phyloP scores from a whole-genome alignment of 2,797 vertebrate genomes.

The Thamnophis elegans region DNA sequence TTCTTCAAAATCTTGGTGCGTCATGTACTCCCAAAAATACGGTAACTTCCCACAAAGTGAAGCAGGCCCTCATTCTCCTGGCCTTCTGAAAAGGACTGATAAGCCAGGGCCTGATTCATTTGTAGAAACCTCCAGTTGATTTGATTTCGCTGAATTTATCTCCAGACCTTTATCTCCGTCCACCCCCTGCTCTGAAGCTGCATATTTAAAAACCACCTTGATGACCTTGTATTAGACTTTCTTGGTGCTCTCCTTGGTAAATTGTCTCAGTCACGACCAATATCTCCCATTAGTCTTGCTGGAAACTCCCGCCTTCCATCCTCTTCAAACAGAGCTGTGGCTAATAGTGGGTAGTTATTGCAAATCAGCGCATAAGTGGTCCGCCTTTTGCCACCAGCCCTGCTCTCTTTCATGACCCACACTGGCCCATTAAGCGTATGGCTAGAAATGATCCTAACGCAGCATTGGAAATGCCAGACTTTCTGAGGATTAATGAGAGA shows the following conservation, averaged over 20 bases:
- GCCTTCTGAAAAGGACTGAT: too few species aligned
- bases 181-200: rapidly evolving
- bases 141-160: neutral
- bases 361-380: neutral
- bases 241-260: neutral
- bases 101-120: too few species aligned
- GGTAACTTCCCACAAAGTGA: too few species aligned
- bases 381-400: slow-evolving; percentile 12
- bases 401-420: slow-evolving; percentile 28
- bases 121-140: neutral
- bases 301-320: neutral
- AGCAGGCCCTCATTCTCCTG: too few species aligned
- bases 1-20: too few species aligned
- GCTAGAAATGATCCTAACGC: slow-evolving; percentile 11
- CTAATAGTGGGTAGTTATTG: slow-evolving; percentile 4
- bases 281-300: neutral
- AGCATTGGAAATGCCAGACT: slow-evolving; percentile 11
- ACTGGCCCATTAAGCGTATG: slow-evolving; percentile 19
- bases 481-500: slow-evolving; percentile 38
- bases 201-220: neutral
- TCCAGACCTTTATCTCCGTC: neutral
- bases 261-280: neutral
- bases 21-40: too few species aligned
- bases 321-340: neutral
- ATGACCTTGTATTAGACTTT: neutral